Evolutionary conservation across 2,888 invertebrate species (phyloP).

Genomic region (Aricia artaxerxes): DNA sequence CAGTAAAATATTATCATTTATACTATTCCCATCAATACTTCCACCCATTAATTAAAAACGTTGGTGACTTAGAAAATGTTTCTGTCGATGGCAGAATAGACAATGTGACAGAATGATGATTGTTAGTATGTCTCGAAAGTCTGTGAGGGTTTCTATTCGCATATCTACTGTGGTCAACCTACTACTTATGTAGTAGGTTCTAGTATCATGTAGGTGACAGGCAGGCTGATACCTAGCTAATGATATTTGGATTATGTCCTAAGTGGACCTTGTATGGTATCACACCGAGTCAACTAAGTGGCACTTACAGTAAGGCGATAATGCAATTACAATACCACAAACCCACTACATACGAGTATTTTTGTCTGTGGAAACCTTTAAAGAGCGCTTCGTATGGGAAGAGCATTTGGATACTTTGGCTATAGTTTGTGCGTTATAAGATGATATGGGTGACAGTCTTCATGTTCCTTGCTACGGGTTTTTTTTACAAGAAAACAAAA

Average conservation of each 20-base stretch:
- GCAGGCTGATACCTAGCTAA: not conserved
- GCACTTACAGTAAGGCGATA: conserved; percentile 11
- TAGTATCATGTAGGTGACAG: not conserved
- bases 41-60: too few relatives aligned
- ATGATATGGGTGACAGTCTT: too few relatives aligned
- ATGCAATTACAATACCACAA: not conserved
- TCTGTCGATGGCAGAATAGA: too few relatives aligned
- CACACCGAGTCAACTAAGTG: not conserved
- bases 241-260: not conserved
- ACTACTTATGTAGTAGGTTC: not conserved
- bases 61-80: too few relatives aligned
- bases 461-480: too few relatives aligned
- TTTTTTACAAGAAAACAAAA: too few relatives aligned
- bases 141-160: too few relatives aligned
- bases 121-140: too few relatives aligned
- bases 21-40: too few relatives aligned
- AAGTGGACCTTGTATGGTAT: not conserved
- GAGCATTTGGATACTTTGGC: not conserved
- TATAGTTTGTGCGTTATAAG: too few relatives aligned
- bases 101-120: too few relatives aligned
- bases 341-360: not conserved
- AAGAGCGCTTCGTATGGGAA: not conserved
- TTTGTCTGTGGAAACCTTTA: not conserved
- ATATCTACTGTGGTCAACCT: not conserved
- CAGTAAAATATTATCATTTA: too few relatives aligned